A percentile compares a stretch with the other conserved stretches of the same genome.
phyloP scores from a whole-genome alignment of 2,888 invertebrate genomes.

The Cryptocephalus primarius region DNA sequence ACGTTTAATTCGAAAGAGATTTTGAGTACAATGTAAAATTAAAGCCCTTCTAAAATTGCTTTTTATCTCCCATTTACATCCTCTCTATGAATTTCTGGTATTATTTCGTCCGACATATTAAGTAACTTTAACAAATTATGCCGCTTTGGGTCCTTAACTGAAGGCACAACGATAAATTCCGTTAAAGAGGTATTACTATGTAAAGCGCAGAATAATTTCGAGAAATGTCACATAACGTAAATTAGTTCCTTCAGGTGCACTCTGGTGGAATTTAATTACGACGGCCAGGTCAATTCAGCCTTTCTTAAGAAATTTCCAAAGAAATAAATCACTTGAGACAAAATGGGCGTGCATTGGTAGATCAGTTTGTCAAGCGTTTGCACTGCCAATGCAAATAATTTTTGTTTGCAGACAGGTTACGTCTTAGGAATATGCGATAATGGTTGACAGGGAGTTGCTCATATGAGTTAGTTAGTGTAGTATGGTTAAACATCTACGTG shows the following conservation, averaged over 20 bases:
- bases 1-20: slow-evolving; percentile 28
- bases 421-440: too few species aligned
- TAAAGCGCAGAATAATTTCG: not conserved
- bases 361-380: too few species aligned
- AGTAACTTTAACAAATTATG: slow-evolving; percentile 1
- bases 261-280: too few species aligned
- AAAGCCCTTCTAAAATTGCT: slow-evolving; percentile 5
- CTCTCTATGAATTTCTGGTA: slow-evolving; percentile 5
- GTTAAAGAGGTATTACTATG: not conserved
- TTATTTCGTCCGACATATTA: not conserved
- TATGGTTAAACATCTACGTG: too few species aligned
- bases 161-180: not conserved
- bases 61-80: slow-evolving; percentile 11
- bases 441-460: too few species aligned
- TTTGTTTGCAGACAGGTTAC: too few species aligned
- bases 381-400: too few species aligned
- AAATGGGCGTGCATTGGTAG: too few species aligned
- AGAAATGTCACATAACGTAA: not conserved
- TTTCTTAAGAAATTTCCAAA: too few species aligned
- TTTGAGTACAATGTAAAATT: slow-evolving; percentile 17
- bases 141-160: not conserved
- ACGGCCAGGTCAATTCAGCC: too few species aligned
- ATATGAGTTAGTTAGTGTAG: too few species aligned
- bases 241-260: not conserved
- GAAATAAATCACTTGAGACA: too few species aligned